These are phyloP conservation scores for Platyrinchus mystaceus DNA, from an alignment of 2,797 vertebrate species.

Conservation along the genomic window DNA sequence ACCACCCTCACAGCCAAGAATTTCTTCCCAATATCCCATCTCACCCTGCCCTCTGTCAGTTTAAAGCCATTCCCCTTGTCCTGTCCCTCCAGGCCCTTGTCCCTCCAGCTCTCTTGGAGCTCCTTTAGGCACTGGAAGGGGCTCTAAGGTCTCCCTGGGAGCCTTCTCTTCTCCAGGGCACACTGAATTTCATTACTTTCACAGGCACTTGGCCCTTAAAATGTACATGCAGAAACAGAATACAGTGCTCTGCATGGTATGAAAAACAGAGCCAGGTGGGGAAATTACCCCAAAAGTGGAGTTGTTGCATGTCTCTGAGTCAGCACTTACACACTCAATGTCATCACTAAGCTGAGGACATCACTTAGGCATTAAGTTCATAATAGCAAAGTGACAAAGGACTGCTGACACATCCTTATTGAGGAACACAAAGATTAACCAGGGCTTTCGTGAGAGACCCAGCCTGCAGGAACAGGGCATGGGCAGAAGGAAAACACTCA, in stretches of 20 bases:
- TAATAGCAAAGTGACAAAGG: neutral
- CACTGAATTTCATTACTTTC: neutral
- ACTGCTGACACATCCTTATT: neutral
- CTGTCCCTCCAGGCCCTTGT: neutral
- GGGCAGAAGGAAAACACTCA: neutral
- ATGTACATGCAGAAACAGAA: rapidly evolving
- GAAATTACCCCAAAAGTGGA: neutral
- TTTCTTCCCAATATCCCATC: neutral
- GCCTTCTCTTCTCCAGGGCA: neutral
- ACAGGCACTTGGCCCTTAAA: neutral
- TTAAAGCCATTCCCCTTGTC: neutral
- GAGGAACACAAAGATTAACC: neutral
- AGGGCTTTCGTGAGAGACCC: rapidly evolving
- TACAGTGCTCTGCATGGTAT: rapidly evolving
- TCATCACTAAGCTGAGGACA: neutral
- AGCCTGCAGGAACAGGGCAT: neutral
- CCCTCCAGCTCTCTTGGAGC: neutral
- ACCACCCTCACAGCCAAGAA: rapidly evolving
- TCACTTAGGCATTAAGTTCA: neutral
- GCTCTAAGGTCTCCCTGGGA: neutral
- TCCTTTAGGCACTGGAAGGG: neutral
- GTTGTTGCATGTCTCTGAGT: neutral
- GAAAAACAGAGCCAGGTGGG: neutral
- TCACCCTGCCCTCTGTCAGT: neutral
- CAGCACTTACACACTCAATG: neutral